Evolutionary conservation across 2,888 invertebrate species (phyloP).

Genomic region (Drosophila greeni): DNA sequence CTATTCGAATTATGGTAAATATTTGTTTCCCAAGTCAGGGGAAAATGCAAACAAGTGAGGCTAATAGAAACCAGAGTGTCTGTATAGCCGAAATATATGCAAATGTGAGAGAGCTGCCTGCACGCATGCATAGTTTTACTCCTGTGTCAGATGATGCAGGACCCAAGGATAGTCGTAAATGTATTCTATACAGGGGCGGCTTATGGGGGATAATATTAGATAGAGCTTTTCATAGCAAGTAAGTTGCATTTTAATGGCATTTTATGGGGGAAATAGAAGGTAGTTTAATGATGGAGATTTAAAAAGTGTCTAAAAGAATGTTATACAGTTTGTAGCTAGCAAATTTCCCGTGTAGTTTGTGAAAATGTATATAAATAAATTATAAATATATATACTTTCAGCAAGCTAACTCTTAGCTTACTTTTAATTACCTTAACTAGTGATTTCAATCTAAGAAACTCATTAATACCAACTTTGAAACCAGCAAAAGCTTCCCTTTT

Average conservation of each 20-base stretch:
- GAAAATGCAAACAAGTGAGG: conserved; percentile 51
- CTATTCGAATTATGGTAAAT: conserved; percentile 8
- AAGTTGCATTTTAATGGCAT: neutral
- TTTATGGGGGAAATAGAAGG: no score
- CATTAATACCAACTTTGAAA: no score
- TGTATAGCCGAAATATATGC: conserved; percentile 36
- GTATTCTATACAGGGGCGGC: conserved; percentile 7
- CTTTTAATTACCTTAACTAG: no score
- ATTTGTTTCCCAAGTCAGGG: conserved; percentile 18
- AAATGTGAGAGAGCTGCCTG: conserved; percentile 29
- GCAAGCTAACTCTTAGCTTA: no score
- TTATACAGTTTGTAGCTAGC: no score
- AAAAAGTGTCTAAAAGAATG: no score
- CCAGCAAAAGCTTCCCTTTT: neutral
- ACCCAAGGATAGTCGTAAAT: conserved; percentile 1
- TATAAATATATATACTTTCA: no score
- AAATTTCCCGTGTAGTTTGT: no score
- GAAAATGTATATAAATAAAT: no score
- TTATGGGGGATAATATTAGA: neutral
- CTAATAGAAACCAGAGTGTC: conserved; percentile 18
- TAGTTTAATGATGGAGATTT: neutral
- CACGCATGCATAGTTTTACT: conserved; percentile 4
- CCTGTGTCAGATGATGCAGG: conserved; percentile 6
- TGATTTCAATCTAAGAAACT: neutral
- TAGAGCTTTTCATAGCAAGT: neutral